These are phyloP conservation scores for Poecilia gillii DNA, from an alignment of 2,797 vertebrate species.

Conservation along the genomic window DNA sequence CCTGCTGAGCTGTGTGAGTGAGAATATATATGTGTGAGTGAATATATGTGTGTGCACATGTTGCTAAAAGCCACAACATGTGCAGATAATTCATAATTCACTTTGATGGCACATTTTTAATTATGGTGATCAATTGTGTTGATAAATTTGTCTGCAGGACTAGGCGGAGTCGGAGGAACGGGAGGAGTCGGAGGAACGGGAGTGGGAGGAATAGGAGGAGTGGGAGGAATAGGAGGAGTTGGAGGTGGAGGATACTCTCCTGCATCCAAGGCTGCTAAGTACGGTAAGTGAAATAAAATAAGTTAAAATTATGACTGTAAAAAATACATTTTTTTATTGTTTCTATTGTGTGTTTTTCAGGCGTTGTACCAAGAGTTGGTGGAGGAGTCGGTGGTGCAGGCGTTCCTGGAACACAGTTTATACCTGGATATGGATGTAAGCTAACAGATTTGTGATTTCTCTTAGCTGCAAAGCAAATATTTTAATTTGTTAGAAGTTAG, in stretches of 20 bases:
- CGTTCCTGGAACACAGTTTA: conserved; percentile 41
- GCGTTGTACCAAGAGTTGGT: conserved; percentile 36
- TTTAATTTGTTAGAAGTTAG: not conserved
- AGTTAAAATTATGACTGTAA: not conserved
- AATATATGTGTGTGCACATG: no score
- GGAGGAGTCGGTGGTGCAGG: conserved; percentile 30
- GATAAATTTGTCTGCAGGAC: conserved; percentile 14
- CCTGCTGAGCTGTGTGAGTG: not conserved
- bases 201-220: conserved; percentile 15
- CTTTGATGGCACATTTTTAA: not conserved
- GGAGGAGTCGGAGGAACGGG: not conserved
- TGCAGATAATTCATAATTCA: not conserved
- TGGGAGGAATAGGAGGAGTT: not conserved
- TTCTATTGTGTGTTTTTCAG: not conserved
- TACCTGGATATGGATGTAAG: conserved; percentile 76
- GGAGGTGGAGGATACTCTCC: conserved; percentile 46
- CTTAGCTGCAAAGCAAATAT: not conserved
- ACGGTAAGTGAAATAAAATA: conserved; percentile 50
- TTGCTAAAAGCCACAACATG: not conserved
- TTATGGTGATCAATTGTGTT: not conserved
- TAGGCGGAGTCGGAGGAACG: not conserved
- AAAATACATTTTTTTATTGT: not conserved
- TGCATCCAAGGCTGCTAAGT: conserved; percentile 69
- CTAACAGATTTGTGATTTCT: not conserved
- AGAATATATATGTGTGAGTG: not conserved